phyloP scores from a whole-genome alignment of 2,113 vertebrate genomes.

The Oxyruncus cristatus region DNA sequence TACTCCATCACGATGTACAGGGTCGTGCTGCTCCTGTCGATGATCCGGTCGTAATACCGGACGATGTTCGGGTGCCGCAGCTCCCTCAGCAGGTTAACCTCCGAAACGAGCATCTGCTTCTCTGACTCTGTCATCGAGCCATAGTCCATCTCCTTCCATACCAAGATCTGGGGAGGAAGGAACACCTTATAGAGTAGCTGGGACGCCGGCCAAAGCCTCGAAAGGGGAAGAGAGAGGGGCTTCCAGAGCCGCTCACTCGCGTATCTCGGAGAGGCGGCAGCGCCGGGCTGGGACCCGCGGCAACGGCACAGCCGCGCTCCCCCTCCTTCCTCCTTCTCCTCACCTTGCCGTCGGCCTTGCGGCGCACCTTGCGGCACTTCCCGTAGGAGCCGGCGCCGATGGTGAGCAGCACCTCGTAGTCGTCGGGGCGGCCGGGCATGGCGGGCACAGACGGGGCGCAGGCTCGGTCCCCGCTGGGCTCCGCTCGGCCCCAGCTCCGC shows the following conservation, averaged over 20 bases:
- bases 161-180: constrained; percentile 78
- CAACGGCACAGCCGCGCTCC: background rate
- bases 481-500: background rate
- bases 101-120: constrained; percentile 97
- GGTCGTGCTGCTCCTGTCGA: constrained; percentile 86
- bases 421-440: constrained; percentile 88
- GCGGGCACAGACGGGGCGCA: background rate
- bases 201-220: background rate
- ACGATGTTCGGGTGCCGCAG: constrained; percentile 95
- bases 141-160: constrained; percentile 98
- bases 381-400: constrained; percentile 93
- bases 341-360: constrained; percentile 90
- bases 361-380: constrained; percentile 89
- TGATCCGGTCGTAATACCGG: constrained; percentile 91
- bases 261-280: background rate
- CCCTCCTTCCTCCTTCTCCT: fast-evolving
- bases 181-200: fast-evolving
- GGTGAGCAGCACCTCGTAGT: constrained; percentile 90
- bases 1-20: constrained; percentile 98
- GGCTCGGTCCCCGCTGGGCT: no score
- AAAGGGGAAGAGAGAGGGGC: fast-evolving
- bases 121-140: constrained; percentile 91
- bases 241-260: background rate
- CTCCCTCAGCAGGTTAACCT: constrained; percentile 94
- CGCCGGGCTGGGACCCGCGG: background rate